Evolutionary conservation across 2,113 vertebrate species (phyloP), one percentile per base, ranked within the genome.

Genomic region (Pomatorhinus ruficollis): DNA sequence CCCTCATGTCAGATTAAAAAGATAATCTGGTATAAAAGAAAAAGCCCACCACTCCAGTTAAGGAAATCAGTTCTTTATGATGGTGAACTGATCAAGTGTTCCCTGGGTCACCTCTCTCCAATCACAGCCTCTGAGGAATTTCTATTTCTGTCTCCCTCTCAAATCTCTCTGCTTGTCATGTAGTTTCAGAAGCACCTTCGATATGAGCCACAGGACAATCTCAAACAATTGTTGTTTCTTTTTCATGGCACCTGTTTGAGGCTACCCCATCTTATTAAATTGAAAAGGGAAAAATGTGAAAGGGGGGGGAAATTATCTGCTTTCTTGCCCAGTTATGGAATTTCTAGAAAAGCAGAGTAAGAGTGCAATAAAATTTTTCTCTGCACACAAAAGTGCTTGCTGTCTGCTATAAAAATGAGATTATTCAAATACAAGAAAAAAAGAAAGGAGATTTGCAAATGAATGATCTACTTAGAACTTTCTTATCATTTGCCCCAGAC

Each of bases 141-240:
- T 94, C 94, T 96, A 96, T 96, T 96, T 96, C 84, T 93, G 93
- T 91, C 91, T 70, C 20, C 7, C 42, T 5, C 59, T 85, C 63
- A 83, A 90, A 91, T 74, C 71, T 85, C 91, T 28, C 63, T 81
- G 39, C 93, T 91, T 96, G 93, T 96, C 95, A 94, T 94, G 82
- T 95, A 96, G 33, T 95, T 95, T 94, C 96, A 96, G 57, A 93
- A 90, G 70, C 91, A 95, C 87, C 30, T 93, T 83, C 86, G 94
- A 96, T 96, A 96, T 6, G 24, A 93, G 11, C 50, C 75, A 74
- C 1, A 2, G 37, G 27, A 72, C 57, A 70, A 65, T 7, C 59
- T 91, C 39, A 44, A 94, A 52, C 42, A 76, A 69, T 66, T 57
- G 33, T 81, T 87, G 81, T 60, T 94, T 94, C 57, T 90, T 89